Evolutionary conservation across 2,113 vertebrate genomes (phyloP), one percentile per base, ranked within the genome.

Genomic region (Sisor rabdophorus): DNA sequence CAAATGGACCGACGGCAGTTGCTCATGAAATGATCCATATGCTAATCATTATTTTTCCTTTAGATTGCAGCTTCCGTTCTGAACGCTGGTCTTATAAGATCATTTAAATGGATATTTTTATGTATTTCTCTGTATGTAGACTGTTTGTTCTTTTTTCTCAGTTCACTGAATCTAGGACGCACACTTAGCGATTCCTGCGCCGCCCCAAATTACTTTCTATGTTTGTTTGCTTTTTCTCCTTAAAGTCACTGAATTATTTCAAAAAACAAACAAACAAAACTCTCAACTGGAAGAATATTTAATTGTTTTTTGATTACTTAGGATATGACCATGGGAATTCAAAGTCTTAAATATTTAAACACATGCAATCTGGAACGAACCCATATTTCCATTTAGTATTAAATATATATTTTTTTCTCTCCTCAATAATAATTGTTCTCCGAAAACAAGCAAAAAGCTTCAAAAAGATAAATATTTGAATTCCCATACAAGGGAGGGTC

Each of bases 251-350:
- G 89, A 88, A 91, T 91, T 89, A 79, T 82, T 85, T 90, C 89
- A 87, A 87, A 71, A 83, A 90, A 90, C 87, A 92, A 91, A 91
- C 89, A 92, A 89, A 90, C 89, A 88, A 86, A 91, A 91, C 87
- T 91, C 89, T 90, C 86, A 87, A 88, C 83, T 78, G 84, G 86
- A 88, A 90, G 91, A 92, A 92, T 93, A 91, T 92, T 93, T 92
- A 92, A 93, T 93, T 91, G 91, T 92, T 92, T 93, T 93, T 92
- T 91, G 91, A 92, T 92, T 89, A 91, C 90, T 92, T 90, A 88
- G 88, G 85, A 89, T 87, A 76, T 89, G 86, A 89, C 88, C 89
- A 85, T 87, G 91, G 89, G 90, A 92, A 89, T 92, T 86, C 83
- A 83, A 85, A 84, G 86, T 91, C 88, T 90, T 93, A 90, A 91